Percentiles rank a stretch among this genome's conserved stretches.
Evolutionary conservation across 2,888 invertebrate species (phyloP).

Genomic region (Hetaerina titia): DNA sequence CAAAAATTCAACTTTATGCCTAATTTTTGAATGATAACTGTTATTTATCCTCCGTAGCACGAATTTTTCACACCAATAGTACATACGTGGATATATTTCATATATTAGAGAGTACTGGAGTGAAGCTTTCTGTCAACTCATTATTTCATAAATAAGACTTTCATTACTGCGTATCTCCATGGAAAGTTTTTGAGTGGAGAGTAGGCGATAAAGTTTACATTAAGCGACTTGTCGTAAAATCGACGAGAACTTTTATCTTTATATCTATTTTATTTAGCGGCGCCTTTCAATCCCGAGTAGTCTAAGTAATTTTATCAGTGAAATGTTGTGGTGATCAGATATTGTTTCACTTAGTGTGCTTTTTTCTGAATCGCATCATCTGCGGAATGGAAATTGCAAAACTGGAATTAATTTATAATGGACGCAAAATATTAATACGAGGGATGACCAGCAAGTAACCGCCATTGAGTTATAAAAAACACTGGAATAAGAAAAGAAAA

Average conservation of each 20-base stretch:
- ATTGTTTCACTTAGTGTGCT: not conserved
- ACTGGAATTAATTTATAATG: not conserved
- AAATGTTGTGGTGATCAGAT: not conserved
- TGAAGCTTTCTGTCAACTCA: not conserved
- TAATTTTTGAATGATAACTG: too few species aligned
- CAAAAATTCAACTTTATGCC: too few species aligned
- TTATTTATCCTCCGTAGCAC: too few species aligned
- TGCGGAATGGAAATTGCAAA: not conserved
- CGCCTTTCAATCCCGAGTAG: not conserved
- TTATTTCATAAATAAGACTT: not conserved
- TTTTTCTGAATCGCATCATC: not conserved
- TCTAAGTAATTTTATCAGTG: not conserved
- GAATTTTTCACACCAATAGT: too few species aligned
- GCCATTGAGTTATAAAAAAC: too few species aligned
- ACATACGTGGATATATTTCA: too few species aligned
- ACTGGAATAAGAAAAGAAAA: too few species aligned
- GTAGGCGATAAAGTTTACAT: not conserved
- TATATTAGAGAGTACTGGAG: too few species aligned
- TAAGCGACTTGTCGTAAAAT: not conserved
- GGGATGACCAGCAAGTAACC: too few species aligned
- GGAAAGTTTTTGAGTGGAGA: not conserved
- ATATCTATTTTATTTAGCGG: not conserved
- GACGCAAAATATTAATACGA: not conserved
- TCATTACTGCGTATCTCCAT: not conserved
- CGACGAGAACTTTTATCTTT: not conserved